Base-by-base conservation (phyloP, 2,888 invertebrate species). In the Crossocerus cetratus region DNA sequence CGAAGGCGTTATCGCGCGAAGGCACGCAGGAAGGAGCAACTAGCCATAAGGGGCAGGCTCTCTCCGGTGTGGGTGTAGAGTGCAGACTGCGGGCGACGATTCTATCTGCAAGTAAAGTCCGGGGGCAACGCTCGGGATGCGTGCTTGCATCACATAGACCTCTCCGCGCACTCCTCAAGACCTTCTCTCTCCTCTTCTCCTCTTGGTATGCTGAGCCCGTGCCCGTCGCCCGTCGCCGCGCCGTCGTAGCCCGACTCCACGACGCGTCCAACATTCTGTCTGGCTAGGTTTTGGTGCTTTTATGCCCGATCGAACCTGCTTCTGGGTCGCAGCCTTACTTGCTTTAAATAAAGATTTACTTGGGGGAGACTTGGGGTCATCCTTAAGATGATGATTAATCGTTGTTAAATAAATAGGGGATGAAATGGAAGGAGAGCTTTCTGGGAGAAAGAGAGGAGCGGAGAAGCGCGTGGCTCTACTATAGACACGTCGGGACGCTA, bases 401-500 rank as follows among this genome's bases (percentile, higher is more conserved):
- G n/a, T n/a, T n/a, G n/a, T n/a, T n/a, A n/a, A n/a, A n/a, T n/a
- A n/a, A n/a, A n/a, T n/a, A n/a, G n/a, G n/a, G n/a, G n/a, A n/a
- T n/a, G n/a, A n/a, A n/a, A n/a, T n/a, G n/a, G n/a, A n/a, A n/a
- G n/a, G n/a, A n/a, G n/a, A n/a, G n/a, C n/a, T n/a, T n/a, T n/a
- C n/a, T n/a, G n/a, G n/a, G n/a, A n/a, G n/a, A n/a, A n/a, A n/a
- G n/a, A n/a, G n/a, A n/a, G n/a, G n/a, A n/a, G 32, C 32, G 11
- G 32, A 32, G 32, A 11, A 4, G 32, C 32, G 32, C 32, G 32
- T 32, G 32, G 32, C 32, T 32, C 32, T 32, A 32, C 80, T 75
- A 80, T 77, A 80, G 82, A 82, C 65, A 84, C 84, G 87, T 83
- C 84, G 87, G 86, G 86, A 86, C 86, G 85, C 82, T 83, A 78